Conservation (phyloP, 2,113 vertebrate species). For the Microcebus jonahi region DNA sequence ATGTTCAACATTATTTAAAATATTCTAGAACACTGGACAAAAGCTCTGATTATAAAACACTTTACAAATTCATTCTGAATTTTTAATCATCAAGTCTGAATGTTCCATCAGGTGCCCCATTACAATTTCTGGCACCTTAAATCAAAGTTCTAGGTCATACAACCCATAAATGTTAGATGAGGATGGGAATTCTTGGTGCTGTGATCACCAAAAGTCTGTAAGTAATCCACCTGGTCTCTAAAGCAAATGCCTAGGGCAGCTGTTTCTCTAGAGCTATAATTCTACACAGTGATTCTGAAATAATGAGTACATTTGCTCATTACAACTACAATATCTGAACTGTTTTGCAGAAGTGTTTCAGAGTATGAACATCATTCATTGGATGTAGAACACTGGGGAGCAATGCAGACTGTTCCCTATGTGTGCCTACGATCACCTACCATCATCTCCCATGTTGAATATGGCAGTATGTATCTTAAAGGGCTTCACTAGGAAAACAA, state of each 20-base stretch:
- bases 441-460: not conserved
- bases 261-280: not conserved
- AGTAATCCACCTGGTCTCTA: not conserved
- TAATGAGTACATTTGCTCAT: not conserved
- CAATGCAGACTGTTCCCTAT: not conserved
- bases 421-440: not conserved
- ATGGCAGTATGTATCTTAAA: not conserved
- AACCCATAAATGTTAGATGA: not conserved
- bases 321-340: not conserved
- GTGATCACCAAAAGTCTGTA: not conserved
- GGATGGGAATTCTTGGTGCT: not conserved
- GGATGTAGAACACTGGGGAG: not conserved
- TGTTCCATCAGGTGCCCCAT: not conserved
- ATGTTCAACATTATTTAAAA: not conserved
- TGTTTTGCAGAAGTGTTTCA: not conserved
- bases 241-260: not conserved
- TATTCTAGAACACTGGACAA: not conserved
- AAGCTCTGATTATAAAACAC: not conserved
- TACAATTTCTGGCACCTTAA: not conserved
- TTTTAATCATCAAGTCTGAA: not conserved
- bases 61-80: not conserved
- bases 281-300: not conserved
- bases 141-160: not conserved
- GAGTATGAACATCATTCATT: not conserved
- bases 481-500: not conserved